These are phyloP conservation scores for Gephyroberyx darwinii DNA, from an alignment of 2,797 vertebrate genomes.

Conservation along the genomic window DNA sequence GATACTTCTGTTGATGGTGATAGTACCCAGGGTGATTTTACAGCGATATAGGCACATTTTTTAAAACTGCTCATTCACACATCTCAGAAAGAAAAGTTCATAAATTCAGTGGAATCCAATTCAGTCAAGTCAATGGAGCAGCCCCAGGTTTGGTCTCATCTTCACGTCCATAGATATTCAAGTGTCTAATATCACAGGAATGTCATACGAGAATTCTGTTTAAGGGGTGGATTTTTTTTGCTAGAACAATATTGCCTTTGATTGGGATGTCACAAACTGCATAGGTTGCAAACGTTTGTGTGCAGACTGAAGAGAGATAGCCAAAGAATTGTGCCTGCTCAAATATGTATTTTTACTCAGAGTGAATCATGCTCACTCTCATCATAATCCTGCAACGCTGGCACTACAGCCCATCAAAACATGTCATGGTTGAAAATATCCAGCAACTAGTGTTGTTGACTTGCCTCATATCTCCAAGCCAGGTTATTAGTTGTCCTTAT, in stretches of 20 bases:
- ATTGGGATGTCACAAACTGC: conserved; percentile 65
- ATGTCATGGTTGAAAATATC: conserved; percentile 40
- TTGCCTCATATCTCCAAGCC: conserved; percentile 14
- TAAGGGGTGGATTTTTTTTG: conserved; percentile 18
- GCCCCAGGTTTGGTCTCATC: conserved; percentile 8
- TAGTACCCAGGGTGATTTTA: conserved; percentile 1
- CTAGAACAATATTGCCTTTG: conserved; percentile 32
- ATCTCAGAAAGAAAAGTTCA: conserved; percentile 24
- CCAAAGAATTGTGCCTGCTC: conserved; percentile 34
- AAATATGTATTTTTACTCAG: conserved; percentile 15
- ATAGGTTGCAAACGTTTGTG: conserved; percentile 59
- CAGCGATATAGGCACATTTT: conserved; percentile 32
- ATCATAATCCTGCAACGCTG: conserved; percentile 7
- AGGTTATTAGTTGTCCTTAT: conserved; percentile 10
- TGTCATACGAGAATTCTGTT: conserved; percentile 25
- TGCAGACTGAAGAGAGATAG: conserved; percentile 39
- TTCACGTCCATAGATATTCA: neutral
- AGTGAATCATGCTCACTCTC: conserved; percentile 20
- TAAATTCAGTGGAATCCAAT: conserved; percentile 24
- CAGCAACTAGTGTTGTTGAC: conserved; percentile 8
- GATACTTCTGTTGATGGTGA: conserved; percentile 14
- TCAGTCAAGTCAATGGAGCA: conserved; percentile 36
- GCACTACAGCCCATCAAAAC: conserved; percentile 28
- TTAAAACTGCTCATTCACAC: conserved; percentile 35
- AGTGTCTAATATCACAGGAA: conserved; percentile 2